Base-by-base conservation (phyloP, 2,797 vertebrate species). In the Psittacula echo region DNA sequence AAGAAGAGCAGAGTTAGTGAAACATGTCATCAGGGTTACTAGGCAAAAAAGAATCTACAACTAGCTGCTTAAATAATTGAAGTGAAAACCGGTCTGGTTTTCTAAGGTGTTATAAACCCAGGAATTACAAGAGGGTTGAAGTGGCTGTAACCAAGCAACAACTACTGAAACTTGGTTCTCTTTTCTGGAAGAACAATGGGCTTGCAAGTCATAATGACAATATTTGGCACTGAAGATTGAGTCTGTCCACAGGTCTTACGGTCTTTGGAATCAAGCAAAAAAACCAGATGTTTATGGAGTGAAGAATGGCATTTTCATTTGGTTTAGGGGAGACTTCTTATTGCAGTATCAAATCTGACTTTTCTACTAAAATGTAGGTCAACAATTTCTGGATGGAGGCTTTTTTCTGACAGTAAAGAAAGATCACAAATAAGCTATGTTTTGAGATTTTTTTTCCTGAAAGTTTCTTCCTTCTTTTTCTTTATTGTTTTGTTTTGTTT, bases 41-140 rank as follows among this genome's bases (percentile, higher is more conserved):
- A 61, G 67, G 61, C 85, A 89, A 65, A 94, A 76, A 74, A 75
- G 85, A 89, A 90, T 70, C 56, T 74, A 89, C 74, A 92, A 29
- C 41, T 17, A 44, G 37, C 67, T 48, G 27, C 65, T 85, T 93
- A 65, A 96, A 97, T 94, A 94, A 94, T 77, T 93, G 75, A 93
- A 61, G 56, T 42, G 77, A 89, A 80, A 89, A 74, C 80, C 66
- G 2, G 71, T 45, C 89, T 96, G 86, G 20, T 86, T 91, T 87
- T 47, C 80, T 42, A 12, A 95, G 87, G 83, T 94, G 83, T 29
- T 65, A 58, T n/a, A 88, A 92, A 73, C 37, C 30, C 60, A 30
- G 8, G 66, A 84, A 3, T 82, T 90, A 80, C 87, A 87, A 11
- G n/a, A 54, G 56, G 27, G 41, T 4, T 88, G 60, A 64, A 76